Percentiles rank a stretch among this genome's conserved stretches.
phyloP scores from a whole-genome alignment of 1,140 invertebrate species.

The Drosophila guanche region DNA sequence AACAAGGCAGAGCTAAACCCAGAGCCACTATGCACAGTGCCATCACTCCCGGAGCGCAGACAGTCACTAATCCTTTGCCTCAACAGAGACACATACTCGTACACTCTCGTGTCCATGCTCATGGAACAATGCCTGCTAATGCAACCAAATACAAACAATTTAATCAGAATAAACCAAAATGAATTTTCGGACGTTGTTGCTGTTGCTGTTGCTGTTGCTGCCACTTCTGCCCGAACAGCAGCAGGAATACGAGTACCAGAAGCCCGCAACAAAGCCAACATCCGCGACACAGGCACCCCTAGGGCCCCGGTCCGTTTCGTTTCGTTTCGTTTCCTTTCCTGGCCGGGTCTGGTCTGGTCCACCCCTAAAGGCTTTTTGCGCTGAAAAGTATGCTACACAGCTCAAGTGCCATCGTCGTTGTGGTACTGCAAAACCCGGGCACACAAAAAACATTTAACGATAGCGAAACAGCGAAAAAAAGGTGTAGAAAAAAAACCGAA shows the following conservation, averaged over 20 bases:
- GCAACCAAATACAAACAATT: conserved; percentile 79
- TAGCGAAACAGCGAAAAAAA: conserved; percentile 23
- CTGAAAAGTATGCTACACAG: conserved; percentile 73
- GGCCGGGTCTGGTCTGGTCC: too few relatives aligned
- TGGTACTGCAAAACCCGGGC: conserved; percentile 17
- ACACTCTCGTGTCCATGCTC: conserved; percentile 17
- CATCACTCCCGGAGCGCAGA: conserved; percentile 31
- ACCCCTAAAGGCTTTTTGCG: conserved; percentile 63
- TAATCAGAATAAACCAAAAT: conserved; percentile 80
- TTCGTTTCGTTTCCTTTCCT: neutral
- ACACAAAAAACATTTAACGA: conserved; percentile 71
- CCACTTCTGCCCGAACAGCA: neutral
- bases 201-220: conserved; percentile 3
- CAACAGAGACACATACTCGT: conserved; percentile 50
- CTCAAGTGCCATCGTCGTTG: conserved; percentile 68
- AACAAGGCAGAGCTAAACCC: conserved; percentile 39
- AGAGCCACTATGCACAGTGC: conserved; percentile 13
- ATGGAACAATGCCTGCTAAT: conserved; percentile 61
- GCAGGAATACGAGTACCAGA: neutral
- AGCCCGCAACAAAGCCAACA: conserved; percentile 23
- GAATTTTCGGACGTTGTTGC: conserved; percentile 60
- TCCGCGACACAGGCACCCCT: conserved; percentile 30
- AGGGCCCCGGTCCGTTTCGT: conserved; percentile 9
- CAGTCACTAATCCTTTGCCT: conserved; percentile 66
- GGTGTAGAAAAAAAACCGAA: too few relatives aligned